phyloP scores from a whole-genome alignment of 2,797 vertebrate species.

The Pangasius djambal region DNA sequence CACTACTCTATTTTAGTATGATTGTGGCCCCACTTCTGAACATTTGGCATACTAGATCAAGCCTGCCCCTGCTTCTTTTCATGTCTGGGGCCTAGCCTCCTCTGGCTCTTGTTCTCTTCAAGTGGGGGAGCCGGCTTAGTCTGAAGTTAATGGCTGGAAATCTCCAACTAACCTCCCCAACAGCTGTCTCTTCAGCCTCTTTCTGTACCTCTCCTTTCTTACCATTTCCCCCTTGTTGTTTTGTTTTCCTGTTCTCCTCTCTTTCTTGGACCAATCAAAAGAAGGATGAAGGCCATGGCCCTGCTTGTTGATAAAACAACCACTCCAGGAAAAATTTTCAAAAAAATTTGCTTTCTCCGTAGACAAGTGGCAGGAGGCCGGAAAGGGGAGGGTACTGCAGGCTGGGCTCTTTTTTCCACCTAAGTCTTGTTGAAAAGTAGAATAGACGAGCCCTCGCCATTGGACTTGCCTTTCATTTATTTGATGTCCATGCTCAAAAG shows the following conservation, averaged over 20 bases:
- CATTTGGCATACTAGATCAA: conserved; percentile 79
- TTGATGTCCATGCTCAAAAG: conserved; percentile 73
- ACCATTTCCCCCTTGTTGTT: conserved; percentile 61
- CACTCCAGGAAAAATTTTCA: conserved; percentile 72
- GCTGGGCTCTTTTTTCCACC: conserved; percentile 65
- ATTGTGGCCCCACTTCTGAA: conserved; percentile 81
- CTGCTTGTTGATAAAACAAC: conserved; percentile 69
- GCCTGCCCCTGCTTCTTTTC: conserved; percentile 75
- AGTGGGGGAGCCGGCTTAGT: conserved; percentile 75
- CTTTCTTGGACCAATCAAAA: conserved; percentile 56
- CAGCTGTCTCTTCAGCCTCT: conserved; percentile 76
- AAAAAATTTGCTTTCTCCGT: conserved; percentile 77
- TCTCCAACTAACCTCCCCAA: conserved; percentile 83
- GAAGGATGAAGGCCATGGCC: conserved; percentile 65
- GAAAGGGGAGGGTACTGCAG: conserved; percentile 71
- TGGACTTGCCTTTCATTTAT: conserved; percentile 79
- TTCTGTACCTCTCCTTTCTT: conserved; percentile 66
- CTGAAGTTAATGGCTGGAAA: conserved; percentile 83
- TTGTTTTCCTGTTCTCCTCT: conserved; percentile 63
- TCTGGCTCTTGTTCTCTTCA: conserved; percentile 75
- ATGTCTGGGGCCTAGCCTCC: conserved; percentile 66
- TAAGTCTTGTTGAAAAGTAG: conserved; percentile 70
- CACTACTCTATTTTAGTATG: conserved; percentile 60
- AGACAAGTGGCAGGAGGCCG: conserved; percentile 78
- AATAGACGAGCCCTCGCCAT: conserved; percentile 75